Conservation (phyloP, 2,888 invertebrate genomes). For the Drosophila eohydei region DNA sequence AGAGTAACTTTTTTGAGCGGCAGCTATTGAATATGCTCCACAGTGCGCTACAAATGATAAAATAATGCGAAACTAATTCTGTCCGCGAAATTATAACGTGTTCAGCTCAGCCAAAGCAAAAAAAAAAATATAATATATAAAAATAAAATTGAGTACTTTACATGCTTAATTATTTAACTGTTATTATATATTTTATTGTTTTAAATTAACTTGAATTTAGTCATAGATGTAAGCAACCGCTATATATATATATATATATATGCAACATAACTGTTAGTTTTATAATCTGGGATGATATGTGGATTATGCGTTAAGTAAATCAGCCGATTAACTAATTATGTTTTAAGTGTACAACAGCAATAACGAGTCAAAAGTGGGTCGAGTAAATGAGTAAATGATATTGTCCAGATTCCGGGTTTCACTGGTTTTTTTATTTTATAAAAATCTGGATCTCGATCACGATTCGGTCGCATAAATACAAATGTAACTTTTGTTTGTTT, state of each 20-base stretch:
- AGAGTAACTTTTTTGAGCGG: neutral
- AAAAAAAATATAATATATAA: no score
- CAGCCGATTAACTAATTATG: slow-evolving; percentile 27
- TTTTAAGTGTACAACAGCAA: neutral
- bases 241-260: neutral
- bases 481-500: neutral
- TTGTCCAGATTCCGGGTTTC: slow-evolving; percentile 49
- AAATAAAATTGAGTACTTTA: no score
- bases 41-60: neutral
- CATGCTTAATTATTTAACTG: no score
- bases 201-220: neutral
- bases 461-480: slow-evolving; percentile 32
- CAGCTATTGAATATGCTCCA: neutral
- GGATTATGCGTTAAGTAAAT: slow-evolving; percentile 2
- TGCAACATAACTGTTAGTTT: neutral
- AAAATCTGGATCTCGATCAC: slow-evolving; percentile 5
- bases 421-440: slow-evolving; percentile 22
- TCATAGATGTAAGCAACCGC: neutral
- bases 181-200: no score
- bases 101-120: no score
- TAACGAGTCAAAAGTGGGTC: slow-evolving; percentile 32
- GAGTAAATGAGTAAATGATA: slow-evolving; percentile 8
- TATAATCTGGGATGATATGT: slow-evolving; percentile 6
- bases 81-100: neutral
- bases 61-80: neutral